Evolutionary conservation across 2,113 vertebrate genomes (phyloP), one percentile per base, ranked within the genome.

Genomic region (Mormyrus iriodes): DNA sequence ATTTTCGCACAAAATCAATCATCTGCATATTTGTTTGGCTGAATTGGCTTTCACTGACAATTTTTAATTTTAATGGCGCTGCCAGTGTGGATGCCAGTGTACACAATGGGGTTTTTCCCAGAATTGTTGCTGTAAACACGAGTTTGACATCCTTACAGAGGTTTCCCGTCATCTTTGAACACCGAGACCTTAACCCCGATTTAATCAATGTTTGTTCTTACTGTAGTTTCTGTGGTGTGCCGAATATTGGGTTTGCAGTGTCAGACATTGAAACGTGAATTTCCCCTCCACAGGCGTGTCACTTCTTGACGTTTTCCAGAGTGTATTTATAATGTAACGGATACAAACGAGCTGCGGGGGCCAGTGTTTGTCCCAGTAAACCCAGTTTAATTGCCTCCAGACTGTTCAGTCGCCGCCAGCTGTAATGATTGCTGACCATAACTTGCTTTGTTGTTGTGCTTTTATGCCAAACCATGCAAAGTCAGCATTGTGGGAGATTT

Each of bases 381-480:
- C 35, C 55, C 21, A 46, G 58, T 87, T 86, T 87, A 87, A 87
- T 65, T 61, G 49, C 31, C 39, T 61, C 53, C 86, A 87, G 86
- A 87, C 27, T 53, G 52, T n/a, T 27, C 3, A 19, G 2, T 24
- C 21, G 39, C 53, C 5, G 27, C 35, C 86, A 21, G 51, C 51
- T 39, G 51, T 58, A 58, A 85, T 51, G 51, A 58, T 7, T 21
- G 51, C 0, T 52, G 51, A 55, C 39, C 7, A 21, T 13, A 31
- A 10, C 24, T 65, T 65, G 27, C 8, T 61, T 65, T 24, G 52
- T 52, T 19, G 17, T 39, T 39, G 53, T 4, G 7, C 12, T 86
- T 51, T 48, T 12, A 27, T 52, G 86, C 27, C 51, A 87, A 58
- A 61, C 52, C 86, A 8, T 21, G 53, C 8, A 15, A 87, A 44